Percentiles rank a stretch among this genome's conserved stretches.
These are phyloP conservation scores for Musca vetustissima DNA, from an alignment of 1,140 invertebrate species.

Conservation along the genomic window DNA sequence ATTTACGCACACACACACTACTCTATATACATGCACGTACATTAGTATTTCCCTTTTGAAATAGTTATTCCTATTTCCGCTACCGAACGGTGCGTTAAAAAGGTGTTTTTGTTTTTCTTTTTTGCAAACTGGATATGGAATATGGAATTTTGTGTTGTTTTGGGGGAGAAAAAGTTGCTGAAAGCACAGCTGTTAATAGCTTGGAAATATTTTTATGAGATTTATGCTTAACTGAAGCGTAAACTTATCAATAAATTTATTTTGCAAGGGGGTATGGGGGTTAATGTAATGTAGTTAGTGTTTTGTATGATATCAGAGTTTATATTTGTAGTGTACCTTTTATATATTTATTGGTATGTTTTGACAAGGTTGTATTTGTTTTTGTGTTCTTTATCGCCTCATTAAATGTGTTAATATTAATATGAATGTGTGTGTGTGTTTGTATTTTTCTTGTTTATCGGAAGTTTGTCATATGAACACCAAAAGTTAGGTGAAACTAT, in stretches of 20 bases:
- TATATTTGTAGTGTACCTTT: too few relatives aligned
- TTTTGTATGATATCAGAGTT: too few relatives aligned
- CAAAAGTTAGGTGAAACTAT: too few relatives aligned
- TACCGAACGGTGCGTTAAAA: too few relatives aligned
- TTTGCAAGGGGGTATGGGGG: background rate
- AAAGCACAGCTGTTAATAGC: constrained; percentile 29
- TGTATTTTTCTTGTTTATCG: too few relatives aligned
- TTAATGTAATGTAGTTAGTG: background rate
- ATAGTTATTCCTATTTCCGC: too few relatives aligned
- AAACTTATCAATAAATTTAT: constrained; percentile 22
- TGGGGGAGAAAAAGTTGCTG: background rate
- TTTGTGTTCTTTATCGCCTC: too few relatives aligned
- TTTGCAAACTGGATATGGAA: background rate
- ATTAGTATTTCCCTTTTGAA: background rate
- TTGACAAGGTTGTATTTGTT: too few relatives aligned
- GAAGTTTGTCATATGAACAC: too few relatives aligned
- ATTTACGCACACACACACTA: background rate
- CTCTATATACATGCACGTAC: background rate
- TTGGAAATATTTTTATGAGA: constrained; percentile 28
- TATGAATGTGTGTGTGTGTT: too few relatives aligned
- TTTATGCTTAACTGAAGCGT: constrained; percentile 26
- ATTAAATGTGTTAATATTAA: too few relatives aligned
- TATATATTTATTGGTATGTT: too few relatives aligned
- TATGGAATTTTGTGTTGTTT: background rate
- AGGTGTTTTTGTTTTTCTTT: constrained; percentile 11